A percentile compares a stretch with the other conserved stretches of the same genome.
phyloP scores from a whole-genome alignment of 2,888 invertebrate species.

The Hemicrepidius hirtus region DNA sequence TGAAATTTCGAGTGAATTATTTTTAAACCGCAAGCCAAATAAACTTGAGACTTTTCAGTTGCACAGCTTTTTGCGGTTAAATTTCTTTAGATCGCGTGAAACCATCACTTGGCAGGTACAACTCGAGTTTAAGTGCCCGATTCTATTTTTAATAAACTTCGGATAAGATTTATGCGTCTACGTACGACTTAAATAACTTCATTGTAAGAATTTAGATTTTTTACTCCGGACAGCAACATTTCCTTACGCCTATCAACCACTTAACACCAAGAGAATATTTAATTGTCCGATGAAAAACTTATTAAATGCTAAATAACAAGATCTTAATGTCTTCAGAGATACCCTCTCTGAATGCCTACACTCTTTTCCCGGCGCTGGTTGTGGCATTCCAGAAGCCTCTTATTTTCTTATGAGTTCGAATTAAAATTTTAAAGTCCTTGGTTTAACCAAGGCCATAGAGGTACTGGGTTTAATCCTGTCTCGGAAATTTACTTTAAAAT shows the following conservation, averaged over 20 bases:
- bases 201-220: background rate
- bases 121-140: conserved; percentile 2
- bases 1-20: conserved; percentile 43
- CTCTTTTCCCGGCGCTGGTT: too few relatives aligned
- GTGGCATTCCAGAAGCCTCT: too few relatives aligned
- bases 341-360: too few relatives aligned
- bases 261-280: too few relatives aligned
- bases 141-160: conserved; percentile 8
- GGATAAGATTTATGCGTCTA: background rate
- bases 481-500: too few relatives aligned
- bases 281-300: background rate
- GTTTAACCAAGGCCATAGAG: too few relatives aligned
- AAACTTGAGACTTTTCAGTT: background rate
- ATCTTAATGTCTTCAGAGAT: too few relatives aligned
- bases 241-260: too few relatives aligned
- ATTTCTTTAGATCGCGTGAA: conserved; percentile 15
- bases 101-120: background rate
- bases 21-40: conserved; percentile 29
- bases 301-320: background rate
- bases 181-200: background rate
- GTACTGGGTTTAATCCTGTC: too few relatives aligned
- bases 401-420: too few relatives aligned
- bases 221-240: too few relatives aligned
- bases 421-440: too few relatives aligned
- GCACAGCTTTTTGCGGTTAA: background rate